Base-by-base conservation (phyloP, 2,888 invertebrate genomes). In the Nomada ruficornis region DNA sequence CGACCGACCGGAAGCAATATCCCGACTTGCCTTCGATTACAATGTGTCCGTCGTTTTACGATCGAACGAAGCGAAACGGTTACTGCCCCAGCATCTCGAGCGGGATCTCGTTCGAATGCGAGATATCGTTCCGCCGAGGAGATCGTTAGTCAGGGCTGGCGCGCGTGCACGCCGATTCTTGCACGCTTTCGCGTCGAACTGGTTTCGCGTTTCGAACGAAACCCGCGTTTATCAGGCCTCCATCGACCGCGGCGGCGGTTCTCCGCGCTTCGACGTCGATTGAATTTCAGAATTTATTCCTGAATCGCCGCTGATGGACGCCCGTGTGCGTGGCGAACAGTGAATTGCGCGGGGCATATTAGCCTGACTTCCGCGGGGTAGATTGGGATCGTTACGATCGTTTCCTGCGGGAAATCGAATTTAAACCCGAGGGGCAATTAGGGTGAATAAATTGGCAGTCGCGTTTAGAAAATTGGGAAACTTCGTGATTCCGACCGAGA, bases 161-260 rank as follows among this genome's bases (percentile, higher is more conserved):
- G 52, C 59, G 44, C 26, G 64, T 44, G 36, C 44, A 20, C 44
- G 76, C 72, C 68, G 76, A 84, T 80, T 80, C 80, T 76, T 65
- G 71, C 80, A 84, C 76, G 77, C 64, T 55, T 76, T 75, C 74
- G 81, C 67, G 73, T 75, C 77, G 77, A 64, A 79, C 79, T 79
- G 79, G 79, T 79, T 79, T 79, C 79, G n/a, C 62, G 62, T 76
- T 68, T 78, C 78, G 79, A 69, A 76, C 77, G 77, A 69, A 79
- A 79, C 57, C 57, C 69, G 63, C 69, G 68, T 79, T 79, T 79
- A 79, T 79, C 79, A 57, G 63, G 5, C 29, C 54, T 18, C 20
- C 29, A 69, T 77, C 77, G 63, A 54, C 47, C 5, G 44, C 18
- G 20, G 29, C 36, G n/a, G 29, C 50, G 47, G 20, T 18, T 60